phyloP scores from a whole-genome alignment of 2,797 vertebrate genomes.

The Lepilemur ruficaudatus region DNA sequence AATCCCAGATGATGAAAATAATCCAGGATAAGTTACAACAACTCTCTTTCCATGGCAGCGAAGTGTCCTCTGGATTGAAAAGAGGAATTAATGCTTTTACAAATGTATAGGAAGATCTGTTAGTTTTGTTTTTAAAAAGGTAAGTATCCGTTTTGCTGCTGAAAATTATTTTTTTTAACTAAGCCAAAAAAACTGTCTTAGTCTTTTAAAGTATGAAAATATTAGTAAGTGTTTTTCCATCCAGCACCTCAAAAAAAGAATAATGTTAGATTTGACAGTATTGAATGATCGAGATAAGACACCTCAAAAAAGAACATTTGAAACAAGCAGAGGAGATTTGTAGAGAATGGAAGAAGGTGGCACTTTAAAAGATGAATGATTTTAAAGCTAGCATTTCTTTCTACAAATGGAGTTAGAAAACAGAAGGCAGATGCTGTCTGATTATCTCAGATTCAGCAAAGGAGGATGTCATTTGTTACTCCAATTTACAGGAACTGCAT shows the following conservation, averaged over 20 bases:
- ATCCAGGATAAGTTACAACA: not conserved
- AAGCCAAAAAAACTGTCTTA: not conserved
- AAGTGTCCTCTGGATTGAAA: not conserved
- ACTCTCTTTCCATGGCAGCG: not conserved
- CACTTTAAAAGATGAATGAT: constrained; percentile 3
- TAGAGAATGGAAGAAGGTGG: not conserved
- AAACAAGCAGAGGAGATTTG: not conserved
- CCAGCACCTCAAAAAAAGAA: not conserved
- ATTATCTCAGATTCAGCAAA: not conserved
- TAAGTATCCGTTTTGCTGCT: not conserved
- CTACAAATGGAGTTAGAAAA: not conserved
- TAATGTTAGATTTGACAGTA: not conserved
- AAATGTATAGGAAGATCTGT: not conserved
- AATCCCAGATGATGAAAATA: not conserved
- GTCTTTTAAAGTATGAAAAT: not conserved
- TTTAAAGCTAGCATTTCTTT: constrained; percentile 26
- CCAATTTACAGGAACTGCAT: not conserved
- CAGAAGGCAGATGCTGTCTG: constrained; percentile 21
- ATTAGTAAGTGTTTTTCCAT: not conserved
- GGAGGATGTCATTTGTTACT: constrained; percentile 22
- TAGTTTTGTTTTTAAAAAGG: not conserved
- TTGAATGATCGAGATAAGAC: not conserved
- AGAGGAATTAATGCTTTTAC: not conserved
- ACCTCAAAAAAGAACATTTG: not conserved
- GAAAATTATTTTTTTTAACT: not conserved